Evolutionary conservation across 2,888 invertebrate genomes (phyloP), one percentile per base, ranked within the genome.

Genomic region (Drosophila lutescens): DNA sequence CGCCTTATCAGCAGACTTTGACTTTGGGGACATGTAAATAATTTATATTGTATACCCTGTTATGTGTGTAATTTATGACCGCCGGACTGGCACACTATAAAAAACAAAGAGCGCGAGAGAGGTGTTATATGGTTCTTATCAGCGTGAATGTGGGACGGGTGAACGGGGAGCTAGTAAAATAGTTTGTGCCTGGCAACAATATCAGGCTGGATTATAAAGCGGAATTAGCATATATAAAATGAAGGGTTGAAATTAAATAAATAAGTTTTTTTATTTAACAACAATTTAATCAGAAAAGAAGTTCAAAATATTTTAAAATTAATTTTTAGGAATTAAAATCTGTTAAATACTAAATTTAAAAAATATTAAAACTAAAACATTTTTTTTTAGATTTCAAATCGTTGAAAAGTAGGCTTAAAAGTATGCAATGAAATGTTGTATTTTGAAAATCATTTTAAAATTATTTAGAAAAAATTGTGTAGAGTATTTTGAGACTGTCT

Each of bases 21-120:
- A 82, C 82, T 83, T 83, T 79, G 82, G 80, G 83, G 88, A 85
- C 86, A 83, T 83, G 88, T 83, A 83, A 83, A 83, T 83, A 83
- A 86, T 83, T 83, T 83, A 83, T 83, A 85, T 79, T 82, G 74
- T 86, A 79, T 87, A 82, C 82, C 69, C 75, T 82, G 82, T 79
- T 87, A 65, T 85, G 73, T 77, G 66, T 79, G 78, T 83, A 85
- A 87, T 87, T 87, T 83, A 87, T 87, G 86, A 71, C 49, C 13
- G 20, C 34, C 49, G 13, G 6, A 17, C 49, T 34, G 49, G 70
- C 73, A 69, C 60, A 76, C 76, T 73, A 77, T 71, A 61, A 40
- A 58, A 53, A 82, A 57, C 41, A 58, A 15, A 56, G n/a, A 61
- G 41, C 15, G 26, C 15, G 26, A 36, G 63, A 32, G 67, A 87